Percentiles rank a stretch among this genome's conserved stretches.
Conservation (phyloP, 2,113 vertebrate species). For the Nycticryphes semicollaris region DNA sequence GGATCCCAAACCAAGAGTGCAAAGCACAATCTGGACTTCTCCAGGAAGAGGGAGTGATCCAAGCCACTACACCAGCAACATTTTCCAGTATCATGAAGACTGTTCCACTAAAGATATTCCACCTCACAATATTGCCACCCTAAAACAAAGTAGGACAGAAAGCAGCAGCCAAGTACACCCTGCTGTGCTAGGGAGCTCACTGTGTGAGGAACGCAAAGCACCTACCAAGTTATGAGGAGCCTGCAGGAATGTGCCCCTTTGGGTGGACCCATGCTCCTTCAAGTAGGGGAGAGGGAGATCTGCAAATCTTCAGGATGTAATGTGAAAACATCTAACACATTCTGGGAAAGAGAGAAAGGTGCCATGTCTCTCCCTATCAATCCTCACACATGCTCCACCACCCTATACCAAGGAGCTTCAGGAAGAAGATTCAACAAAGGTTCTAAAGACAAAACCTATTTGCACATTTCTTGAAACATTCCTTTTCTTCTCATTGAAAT, state of each 20-base stretch:
- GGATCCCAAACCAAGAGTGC: background rate
- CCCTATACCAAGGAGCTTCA: background rate
- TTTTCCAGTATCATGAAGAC: background rate
- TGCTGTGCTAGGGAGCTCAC: background rate
- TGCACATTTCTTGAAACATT: background rate
- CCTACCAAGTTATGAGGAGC: background rate
- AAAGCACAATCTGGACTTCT: background rate
- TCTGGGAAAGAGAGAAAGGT: background rate
- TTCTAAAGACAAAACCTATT: background rate
- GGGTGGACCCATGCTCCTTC: background rate
- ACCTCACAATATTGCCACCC: background rate
- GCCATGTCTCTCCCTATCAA: rapidly evolving
- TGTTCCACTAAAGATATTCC: background rate
- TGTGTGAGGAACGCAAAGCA: background rate
- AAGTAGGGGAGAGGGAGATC: background rate
- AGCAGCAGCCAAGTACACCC: background rate
- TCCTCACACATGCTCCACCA: background rate
- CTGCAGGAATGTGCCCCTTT: background rate
- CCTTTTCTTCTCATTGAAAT: background rate
- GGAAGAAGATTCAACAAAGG: background rate
- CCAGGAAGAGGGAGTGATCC: background rate
- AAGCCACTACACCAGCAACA: background rate
- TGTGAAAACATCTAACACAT: background rate
- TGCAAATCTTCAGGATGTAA: background rate
- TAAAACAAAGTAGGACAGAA: background rate